phyloP scores from a whole-genome alignment of 2,113 vertebrate genomes.

The Ranitomeya variabilis region DNA sequence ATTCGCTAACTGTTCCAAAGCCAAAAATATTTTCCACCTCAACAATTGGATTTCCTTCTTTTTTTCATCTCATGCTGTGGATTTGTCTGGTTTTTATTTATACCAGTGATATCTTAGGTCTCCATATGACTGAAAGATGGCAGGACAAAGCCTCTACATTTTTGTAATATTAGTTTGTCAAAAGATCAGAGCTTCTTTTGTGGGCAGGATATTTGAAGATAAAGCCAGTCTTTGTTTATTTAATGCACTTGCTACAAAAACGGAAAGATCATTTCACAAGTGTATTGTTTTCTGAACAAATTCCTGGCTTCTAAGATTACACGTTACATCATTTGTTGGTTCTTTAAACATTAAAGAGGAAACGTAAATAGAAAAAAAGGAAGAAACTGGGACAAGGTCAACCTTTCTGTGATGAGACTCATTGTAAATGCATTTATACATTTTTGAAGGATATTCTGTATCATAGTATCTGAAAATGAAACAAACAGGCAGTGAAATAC shows the following conservation, averaged over 20 bases:
- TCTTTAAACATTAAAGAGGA: conserved; percentile 52
- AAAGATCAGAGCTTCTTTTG: conserved; percentile 50
- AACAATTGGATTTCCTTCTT: neutral
- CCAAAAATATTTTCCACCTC: neutral
- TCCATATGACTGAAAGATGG: conserved; percentile 45
- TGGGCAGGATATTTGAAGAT: conserved; percentile 43
- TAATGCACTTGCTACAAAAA: conserved; percentile 32
- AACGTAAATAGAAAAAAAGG: conserved; percentile 36
- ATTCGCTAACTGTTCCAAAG: neutral
- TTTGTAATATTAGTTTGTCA: conserved; percentile 52
- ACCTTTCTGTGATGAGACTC: conserved; percentile 30
- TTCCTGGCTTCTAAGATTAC: conserved; percentile 26
- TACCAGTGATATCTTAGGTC: conserved; percentile 10
- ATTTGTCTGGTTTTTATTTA: conserved; percentile 40
- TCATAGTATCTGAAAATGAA: conserved; percentile 30
- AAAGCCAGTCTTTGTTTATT: conserved; percentile 45
- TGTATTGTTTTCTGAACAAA: conserved; percentile 45
- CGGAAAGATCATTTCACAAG: conserved; percentile 51
- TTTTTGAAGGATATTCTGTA: conserved; percentile 10
- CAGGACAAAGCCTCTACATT: conserved; percentile 28
- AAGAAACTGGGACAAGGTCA: conserved; percentile 36
- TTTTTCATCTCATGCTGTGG: neutral
- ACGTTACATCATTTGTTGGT: conserved; percentile 26
- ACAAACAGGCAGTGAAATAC: conserved; percentile 30
- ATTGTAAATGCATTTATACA: conserved; percentile 49